A percentile compares a stretch with the other conserved stretches of the same genome.
These are phyloP conservation scores for Carollia perspicillata DNA, from an alignment of 2,113 vertebrate genomes.

Conservation along the genomic window DNA sequence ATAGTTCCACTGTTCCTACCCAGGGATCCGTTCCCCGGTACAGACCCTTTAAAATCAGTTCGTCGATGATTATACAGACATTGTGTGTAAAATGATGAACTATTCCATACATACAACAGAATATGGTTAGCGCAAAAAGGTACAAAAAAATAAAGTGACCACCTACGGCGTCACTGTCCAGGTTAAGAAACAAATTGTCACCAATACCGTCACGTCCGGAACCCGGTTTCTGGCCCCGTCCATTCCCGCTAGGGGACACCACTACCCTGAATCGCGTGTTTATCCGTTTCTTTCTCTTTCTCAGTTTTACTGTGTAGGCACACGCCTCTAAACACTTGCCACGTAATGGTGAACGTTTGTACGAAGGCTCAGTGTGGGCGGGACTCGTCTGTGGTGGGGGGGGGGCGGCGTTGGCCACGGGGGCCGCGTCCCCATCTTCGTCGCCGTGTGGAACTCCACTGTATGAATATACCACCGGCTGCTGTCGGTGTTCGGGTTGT, in stretches of 20 bases:
- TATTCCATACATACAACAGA: neutral
- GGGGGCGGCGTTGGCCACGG: neutral
- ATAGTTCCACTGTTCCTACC: neutral
- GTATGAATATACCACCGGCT: neutral
- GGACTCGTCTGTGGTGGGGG: neutral
- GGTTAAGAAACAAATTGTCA: neutral
- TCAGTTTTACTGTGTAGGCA: neutral
- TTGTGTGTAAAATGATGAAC: neutral
- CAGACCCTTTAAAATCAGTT: neutral
- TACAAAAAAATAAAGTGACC: neutral
- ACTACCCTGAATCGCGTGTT: neutral
- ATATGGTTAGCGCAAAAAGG: neutral
- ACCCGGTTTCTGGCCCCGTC: neutral
- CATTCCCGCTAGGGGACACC: neutral
- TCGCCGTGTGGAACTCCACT: fast-evolving
- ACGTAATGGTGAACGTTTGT: no score
- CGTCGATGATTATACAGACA: neutral
- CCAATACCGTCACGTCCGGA: fast-evolving
- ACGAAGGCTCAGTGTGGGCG: fast-evolving
- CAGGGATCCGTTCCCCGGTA: neutral
- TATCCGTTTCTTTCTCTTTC: neutral
- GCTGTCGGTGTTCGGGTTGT: no score
- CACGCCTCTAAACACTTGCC: neutral
- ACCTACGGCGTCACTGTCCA: fast-evolving
- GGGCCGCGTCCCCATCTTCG: no score